Evolutionary conservation across 2,113 vertebrate genomes (phyloP), one percentile per base, ranked within the genome.

Genomic region (Anhinga anhinga): DNA sequence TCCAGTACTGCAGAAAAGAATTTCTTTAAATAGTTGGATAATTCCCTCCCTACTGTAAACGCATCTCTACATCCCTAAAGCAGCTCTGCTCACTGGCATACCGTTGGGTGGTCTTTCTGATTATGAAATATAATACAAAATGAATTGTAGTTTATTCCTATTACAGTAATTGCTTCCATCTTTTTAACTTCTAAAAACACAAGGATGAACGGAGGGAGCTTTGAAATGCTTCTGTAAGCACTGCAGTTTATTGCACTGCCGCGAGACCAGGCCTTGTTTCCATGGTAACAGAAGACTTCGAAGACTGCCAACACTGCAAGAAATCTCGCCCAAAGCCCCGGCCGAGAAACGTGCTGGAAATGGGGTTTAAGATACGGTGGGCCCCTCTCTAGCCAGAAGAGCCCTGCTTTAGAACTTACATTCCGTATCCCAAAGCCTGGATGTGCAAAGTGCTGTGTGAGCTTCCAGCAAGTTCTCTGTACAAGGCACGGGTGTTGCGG

Each of bases 401-500:
- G n/a, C 53, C 22, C 50, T 38, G 36, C 62, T 66, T 59, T 36
- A 52, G 34, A 63, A 58, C 15, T 70, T 49, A 6, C 0, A 2
- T 49, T 53, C 38, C 34, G 1, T 9, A 76, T 29, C 47, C 55
- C 47, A 47, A 81, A 77, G 36, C 14, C 22, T 10, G 29, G 20
- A 23, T 0, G 1, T 14, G 25, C 69, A 27, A 49, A 86, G 56
- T 0, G 0, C 47, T 16, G 14, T 13, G n/a, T 59, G 72, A 76
- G 38, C 85, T 85, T 62, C 63, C 42, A 42, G 38, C 2, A 4
- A 25, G 30, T 44, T 82, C 62, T 49, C 62, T 49, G 15, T 21
- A 17, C 52, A 42, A 30, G 34, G 71, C 23, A 19, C 27, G 36
- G 5, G 0, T 3, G 5, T 2, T 36, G 67, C n/a, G 14, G 49